Evolutionary conservation across 2,113 vertebrate genomes (phyloP).

Genomic region (Natator depressus): DNA sequence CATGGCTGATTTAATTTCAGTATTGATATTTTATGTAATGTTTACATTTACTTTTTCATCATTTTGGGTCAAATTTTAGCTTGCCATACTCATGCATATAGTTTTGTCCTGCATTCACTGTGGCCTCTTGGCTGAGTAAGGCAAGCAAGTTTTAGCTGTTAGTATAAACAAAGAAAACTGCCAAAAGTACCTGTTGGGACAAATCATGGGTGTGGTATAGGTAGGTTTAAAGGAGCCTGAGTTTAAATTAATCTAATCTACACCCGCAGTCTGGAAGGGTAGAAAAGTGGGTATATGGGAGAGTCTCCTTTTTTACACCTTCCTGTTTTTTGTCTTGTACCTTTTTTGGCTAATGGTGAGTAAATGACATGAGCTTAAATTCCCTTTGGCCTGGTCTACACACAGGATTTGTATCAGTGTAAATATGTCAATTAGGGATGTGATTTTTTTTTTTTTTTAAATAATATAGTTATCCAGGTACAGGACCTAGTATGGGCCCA

Average conservation of each 20-base stretch:
- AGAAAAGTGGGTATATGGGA: neutral
- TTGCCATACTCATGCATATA: neutral
- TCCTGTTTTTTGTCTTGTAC: neutral
- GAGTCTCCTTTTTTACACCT: neutral
- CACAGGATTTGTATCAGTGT: neutral
- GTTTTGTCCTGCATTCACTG: accelerated
- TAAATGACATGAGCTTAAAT: neutral
- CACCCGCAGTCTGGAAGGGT: neutral
- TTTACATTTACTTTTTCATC: neutral
- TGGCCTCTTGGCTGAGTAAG: neutral
- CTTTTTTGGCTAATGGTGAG: neutral
- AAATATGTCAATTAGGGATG: neutral
- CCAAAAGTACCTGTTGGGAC: neutral
- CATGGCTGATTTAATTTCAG: constrained; percentile 12
- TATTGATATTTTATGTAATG: neutral
- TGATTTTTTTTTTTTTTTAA: neutral
- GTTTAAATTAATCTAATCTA: neutral
- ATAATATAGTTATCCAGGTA: neutral
- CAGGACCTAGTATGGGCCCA: neutral
- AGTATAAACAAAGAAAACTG: neutral
- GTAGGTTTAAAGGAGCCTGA: neutral
- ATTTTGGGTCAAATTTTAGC: neutral
- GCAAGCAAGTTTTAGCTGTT: neutral
- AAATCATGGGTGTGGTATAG: neutral
- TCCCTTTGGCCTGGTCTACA: neutral